phyloP scores from a whole-genome alignment of 2,113 vertebrate species.

The Syngnathoides biaculeatus region DNA sequence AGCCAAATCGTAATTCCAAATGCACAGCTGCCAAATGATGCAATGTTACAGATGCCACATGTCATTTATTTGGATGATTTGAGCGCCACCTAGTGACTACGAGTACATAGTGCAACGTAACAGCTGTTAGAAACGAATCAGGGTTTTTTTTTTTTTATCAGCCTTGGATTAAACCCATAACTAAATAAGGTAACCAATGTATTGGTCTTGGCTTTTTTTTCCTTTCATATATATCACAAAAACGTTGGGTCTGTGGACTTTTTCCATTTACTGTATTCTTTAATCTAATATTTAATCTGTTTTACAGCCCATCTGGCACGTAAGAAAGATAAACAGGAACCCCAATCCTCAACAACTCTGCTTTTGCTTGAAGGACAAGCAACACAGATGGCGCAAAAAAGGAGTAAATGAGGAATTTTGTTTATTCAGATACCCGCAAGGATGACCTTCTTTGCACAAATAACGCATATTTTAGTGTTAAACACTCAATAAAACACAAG shows the following conservation, averaged over 20 bases:
- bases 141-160: too few relatives aligned
- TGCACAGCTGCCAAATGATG: neutral
- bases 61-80: conserved; percentile 17
- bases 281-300: neutral
- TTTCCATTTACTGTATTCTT: too few relatives aligned
- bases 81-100: conserved; percentile 44
- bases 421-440: too few relatives aligned
- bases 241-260: too few relatives aligned
- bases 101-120: conserved; percentile 10
- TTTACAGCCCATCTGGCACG: neutral
- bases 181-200: too few relatives aligned
- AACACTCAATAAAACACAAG: too few relatives aligned
- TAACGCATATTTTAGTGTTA: too few relatives aligned
- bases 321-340: conserved; percentile 22
- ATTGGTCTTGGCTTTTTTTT: neutral
- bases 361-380: too few relatives aligned
- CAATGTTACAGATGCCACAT: neutral
- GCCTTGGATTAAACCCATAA: too few relatives aligned
- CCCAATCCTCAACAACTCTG: neutral
- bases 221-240: too few relatives aligned
- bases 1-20: neutral
- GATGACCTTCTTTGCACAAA: too few relatives aligned
- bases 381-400: conserved; percentile 17
- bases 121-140: neutral
- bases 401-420: neutral